A percentile compares a stretch with the other conserved stretches of the same genome.
Evolutionary conservation across 2,113 vertebrate genomes (phyloP).

Genomic region (Anser brachyrhynchus): DNA sequence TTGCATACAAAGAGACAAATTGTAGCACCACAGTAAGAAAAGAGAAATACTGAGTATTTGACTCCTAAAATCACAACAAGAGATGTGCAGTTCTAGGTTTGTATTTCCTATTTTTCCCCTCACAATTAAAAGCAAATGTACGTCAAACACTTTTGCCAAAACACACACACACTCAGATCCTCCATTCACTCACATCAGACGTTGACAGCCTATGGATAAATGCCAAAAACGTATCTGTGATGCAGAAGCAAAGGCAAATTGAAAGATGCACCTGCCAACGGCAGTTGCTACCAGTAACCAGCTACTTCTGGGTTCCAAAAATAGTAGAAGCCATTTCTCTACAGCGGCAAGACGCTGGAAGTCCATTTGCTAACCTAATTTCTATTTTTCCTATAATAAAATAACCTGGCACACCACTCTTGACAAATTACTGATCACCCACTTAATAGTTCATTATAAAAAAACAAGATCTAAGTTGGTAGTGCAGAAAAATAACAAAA

Average conservation of each 20-base stretch:
- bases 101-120: not conserved
- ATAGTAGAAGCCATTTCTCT: not conserved
- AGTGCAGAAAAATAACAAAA: not conserved
- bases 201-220: not conserved
- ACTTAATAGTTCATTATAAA: not conserved
- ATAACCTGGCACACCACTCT: not conserved
- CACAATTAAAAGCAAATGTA: not conserved
- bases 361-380: not conserved
- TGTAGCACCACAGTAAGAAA: not conserved
- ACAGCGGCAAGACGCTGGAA: not conserved
- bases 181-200: not conserved
- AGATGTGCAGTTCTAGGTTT: not conserved
- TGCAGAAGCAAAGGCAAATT: not conserved
- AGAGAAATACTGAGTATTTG: not conserved
- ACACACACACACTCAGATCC: not conserved
- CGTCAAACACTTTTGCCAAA: not conserved
- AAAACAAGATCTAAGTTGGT: not conserved
- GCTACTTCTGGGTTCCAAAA: not conserved
- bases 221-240: not conserved
- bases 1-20: not conserved
- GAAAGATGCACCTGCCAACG: not conserved
- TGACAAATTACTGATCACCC: not conserved
- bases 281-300: not conserved
- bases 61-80: not conserved
- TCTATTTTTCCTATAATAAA: not conserved